Base-by-base conservation (phyloP, 2,888 invertebrate species). In the Latrodectus elegans region DNA sequence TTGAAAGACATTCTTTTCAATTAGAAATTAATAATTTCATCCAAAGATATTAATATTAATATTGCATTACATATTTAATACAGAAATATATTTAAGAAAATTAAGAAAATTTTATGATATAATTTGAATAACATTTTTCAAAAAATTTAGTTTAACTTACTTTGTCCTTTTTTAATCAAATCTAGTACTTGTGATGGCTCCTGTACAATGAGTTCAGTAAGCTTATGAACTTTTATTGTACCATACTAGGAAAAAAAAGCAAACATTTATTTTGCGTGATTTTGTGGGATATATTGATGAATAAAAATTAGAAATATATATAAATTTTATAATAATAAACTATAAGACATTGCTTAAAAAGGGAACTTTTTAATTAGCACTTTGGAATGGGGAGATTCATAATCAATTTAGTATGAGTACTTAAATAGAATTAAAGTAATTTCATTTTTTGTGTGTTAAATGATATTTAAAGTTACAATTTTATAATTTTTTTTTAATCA, bases 191-290 rank as follows among this genome's bases (percentile, higher is more conserved):
- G 85, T 0, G 94, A 94, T 9, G 94, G 94, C 22, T 94, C 93
- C 51, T 94, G 94, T 0, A 95, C 94, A 22, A 96, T 94, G 90
- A 93, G 93, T 91, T 96, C 95, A 68, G 94, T 94, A 65, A 95
- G 94, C 86, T 94, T 94, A 0, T 89, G 90, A 6, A 96, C 94
- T 90, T 93, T 93, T 0, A 95, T 93, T 83, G 93, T 93, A 0
- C 95, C 95, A 89, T 94, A 93, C 65, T 92, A 89, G 52, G 89
- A 88, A 88, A 79, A 71, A 86, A 26, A 68, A 75, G 51, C 11
- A 9, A 38, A 38, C 38, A 38, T 38, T 38, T 38, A 38, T 38
- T 38, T 12, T n/a, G n/a, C n/a, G n/a, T n/a, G n/a, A n/a, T n/a
- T n/a, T n/a, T n/a, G n/a, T n/a, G n/a, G n/a, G 8, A 60, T 60